Evolutionary conservation across 2,888 invertebrate genomes (phyloP).

Genomic region (Lithophane ornitopus): DNA sequence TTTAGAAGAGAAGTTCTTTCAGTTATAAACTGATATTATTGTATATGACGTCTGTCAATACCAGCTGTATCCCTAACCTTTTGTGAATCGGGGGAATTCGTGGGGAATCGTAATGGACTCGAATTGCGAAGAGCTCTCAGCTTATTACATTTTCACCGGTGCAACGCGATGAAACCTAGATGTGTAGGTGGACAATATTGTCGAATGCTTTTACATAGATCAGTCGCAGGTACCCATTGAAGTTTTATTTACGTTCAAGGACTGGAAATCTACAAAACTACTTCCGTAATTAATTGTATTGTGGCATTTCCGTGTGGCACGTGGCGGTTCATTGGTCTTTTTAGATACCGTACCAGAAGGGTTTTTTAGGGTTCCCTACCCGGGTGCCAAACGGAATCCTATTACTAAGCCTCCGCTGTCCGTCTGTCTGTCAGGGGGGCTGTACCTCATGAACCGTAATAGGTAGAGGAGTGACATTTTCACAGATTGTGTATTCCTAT

Average conservation of each 20-base stretch:
- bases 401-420: too few species aligned
- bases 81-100: neutral
- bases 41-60: conserved; percentile 3
- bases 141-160: conserved; percentile 19
- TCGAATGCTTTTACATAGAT: conserved; percentile 27
- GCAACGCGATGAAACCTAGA: conserved; percentile 1
- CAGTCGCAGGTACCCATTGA: neutral
- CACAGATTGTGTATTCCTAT: too few species aligned
- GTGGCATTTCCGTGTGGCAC: conserved; percentile 1
- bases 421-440: too few species aligned
- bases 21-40: neutral
- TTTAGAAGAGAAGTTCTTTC: neutral
- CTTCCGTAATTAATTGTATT: conserved; percentile 13
- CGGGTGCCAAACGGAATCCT: too few species aligned
- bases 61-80: conserved; percentile 22
- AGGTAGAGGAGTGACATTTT: too few species aligned
- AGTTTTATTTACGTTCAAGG: neutral
- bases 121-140: conserved; percentile 19
- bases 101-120: neutral
- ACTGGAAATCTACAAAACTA: conserved; percentile 13
- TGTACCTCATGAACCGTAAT: too few species aligned
- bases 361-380: neutral
- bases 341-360: too few species aligned
- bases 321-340: neutral
- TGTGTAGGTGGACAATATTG: conserved; percentile 14